Evolutionary conservation across 2,888 invertebrate species (phyloP).

Genomic region (Drosophila cognata): DNA sequence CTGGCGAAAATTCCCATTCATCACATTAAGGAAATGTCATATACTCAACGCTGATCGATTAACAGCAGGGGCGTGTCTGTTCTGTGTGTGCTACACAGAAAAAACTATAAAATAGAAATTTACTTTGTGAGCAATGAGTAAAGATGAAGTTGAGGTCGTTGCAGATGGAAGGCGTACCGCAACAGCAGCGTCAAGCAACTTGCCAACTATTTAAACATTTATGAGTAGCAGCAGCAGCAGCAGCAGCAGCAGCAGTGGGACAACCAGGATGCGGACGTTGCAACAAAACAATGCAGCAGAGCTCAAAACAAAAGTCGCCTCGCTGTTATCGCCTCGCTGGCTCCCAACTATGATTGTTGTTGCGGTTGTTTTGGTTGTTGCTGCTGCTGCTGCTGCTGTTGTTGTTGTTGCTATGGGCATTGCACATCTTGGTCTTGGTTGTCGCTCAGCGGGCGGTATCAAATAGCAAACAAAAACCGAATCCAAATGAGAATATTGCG

Average conservation of each 20-base stretch:
- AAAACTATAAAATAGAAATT: slow-evolving; percentile 49
- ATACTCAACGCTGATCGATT: slow-evolving; percentile 44
- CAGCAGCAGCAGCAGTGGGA: slow-evolving; percentile 27
- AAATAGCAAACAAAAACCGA: slow-evolving; percentile 33
- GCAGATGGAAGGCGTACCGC: slow-evolving; percentile 34
- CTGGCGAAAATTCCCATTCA: slow-evolving; percentile 38
- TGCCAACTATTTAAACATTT: slow-evolving; percentile 74
- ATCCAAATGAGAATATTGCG: not conserved
- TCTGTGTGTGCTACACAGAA: not conserved
- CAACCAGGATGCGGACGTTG: slow-evolving; percentile 44
- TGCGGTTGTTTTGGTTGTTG: slow-evolving; percentile 5
- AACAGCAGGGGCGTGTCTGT: not conserved
- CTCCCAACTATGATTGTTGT: slow-evolving; percentile 26
- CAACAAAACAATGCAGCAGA: slow-evolving; percentile 54
- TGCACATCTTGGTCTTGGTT: slow-evolving; percentile 42
- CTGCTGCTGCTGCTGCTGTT: not conserved
- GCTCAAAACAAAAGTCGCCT: slow-evolving; percentile 50
- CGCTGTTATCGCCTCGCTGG: slow-evolving; percentile 58
- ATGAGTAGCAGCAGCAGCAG: slow-evolving; percentile 52
- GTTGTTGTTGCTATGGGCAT: slow-evolving; percentile 12
- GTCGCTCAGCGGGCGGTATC: slow-evolving; percentile 55
- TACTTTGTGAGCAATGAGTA: slow-evolving; percentile 38
- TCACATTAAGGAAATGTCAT: slow-evolving; percentile 23
- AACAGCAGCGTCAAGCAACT: slow-evolving; percentile 40
- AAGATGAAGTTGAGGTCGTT: not conserved